Conservation (phyloP, 2,113 vertebrate species). For the Azemiops feae region DNA sequence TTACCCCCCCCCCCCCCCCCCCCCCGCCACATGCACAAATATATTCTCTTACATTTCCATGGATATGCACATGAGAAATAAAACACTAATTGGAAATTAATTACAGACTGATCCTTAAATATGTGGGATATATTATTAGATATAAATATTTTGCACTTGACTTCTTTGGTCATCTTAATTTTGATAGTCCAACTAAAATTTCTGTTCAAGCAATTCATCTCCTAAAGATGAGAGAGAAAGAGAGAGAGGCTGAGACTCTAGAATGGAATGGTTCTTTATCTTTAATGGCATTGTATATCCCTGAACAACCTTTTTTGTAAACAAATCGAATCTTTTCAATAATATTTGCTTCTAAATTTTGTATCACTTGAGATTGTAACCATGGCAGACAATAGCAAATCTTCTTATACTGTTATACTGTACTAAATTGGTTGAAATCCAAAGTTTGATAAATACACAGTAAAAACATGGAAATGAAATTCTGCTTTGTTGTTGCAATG, state of each 20-base stretch:
- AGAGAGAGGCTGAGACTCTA: neutral
- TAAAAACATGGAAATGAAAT: neutral
- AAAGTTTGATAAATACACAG: neutral
- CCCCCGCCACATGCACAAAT: neutral
- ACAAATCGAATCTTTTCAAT: neutral
- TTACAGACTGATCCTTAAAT: neutral
- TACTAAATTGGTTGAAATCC: neutral
- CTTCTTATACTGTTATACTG: neutral
- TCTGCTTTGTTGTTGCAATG: neutral
- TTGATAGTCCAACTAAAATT: neutral
- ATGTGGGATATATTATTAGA: neutral
- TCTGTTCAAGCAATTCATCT: neutral
- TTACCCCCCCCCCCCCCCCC: neutral
- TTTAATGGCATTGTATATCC: neutral
- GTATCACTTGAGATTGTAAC: neutral
- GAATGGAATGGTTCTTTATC: neutral
- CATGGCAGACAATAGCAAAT: neutral
- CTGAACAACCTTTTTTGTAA: neutral
- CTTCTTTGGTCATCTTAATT: neutral
- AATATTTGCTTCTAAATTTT: neutral
- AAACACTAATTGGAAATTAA: neutral
- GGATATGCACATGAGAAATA: neutral
- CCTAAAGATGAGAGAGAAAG: neutral
- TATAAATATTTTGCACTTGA: neutral
- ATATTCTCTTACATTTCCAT: neutral